Percentiles rank a stretch among this genome's conserved stretches.
Conservation (phyloP, 2,113 vertebrate species). For the Hiodon alosoides region DNA sequence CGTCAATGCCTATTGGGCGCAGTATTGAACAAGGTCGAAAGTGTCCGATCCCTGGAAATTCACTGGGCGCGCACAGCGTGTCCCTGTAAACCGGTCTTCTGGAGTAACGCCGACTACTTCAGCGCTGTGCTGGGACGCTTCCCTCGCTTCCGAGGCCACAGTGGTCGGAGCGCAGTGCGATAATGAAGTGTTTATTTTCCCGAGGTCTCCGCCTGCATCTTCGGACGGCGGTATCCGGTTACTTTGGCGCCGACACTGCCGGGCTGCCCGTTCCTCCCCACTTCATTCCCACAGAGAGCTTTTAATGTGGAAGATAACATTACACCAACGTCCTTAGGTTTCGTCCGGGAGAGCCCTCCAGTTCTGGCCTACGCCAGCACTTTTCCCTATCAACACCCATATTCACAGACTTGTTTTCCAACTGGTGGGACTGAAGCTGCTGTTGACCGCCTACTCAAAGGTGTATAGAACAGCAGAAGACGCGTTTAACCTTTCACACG, state of each 20-base stretch:
- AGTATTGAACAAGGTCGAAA: slow-evolving; percentile 63
- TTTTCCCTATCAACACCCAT: slow-evolving; percentile 47
- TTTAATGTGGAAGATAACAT: slow-evolving; percentile 54
- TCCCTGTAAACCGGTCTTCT: slow-evolving; percentile 21
- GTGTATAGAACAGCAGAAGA: background rate
- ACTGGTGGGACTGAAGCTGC: slow-evolving; percentile 7
- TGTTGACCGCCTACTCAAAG: slow-evolving; percentile 10
- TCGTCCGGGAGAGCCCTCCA: slow-evolving; percentile 44
- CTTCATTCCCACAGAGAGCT: slow-evolving; percentile 33
- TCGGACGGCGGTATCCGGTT: slow-evolving; percentile 31
- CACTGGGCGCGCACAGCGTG: slow-evolving; percentile 35
- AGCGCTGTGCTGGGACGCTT: background rate
- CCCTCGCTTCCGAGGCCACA: background rate
- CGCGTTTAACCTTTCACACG: background rate
- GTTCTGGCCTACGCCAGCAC: slow-evolving; percentile 51
- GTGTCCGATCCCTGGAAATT: slow-evolving; percentile 29
- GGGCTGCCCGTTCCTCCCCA: slow-evolving; percentile 9
- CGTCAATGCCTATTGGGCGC: slow-evolving; percentile 62
- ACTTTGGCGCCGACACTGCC: slow-evolving; percentile 30
- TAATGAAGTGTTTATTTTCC: background rate
- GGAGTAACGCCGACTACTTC: background rate
- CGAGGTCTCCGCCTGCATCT: background rate
- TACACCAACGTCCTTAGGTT: slow-evolving; percentile 54
- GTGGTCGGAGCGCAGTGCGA: background rate
- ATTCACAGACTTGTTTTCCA: slow-evolving; percentile 28